Conservation (phyloP, 2,888 invertebrate genomes). For the Plebejus melissa region DNA sequence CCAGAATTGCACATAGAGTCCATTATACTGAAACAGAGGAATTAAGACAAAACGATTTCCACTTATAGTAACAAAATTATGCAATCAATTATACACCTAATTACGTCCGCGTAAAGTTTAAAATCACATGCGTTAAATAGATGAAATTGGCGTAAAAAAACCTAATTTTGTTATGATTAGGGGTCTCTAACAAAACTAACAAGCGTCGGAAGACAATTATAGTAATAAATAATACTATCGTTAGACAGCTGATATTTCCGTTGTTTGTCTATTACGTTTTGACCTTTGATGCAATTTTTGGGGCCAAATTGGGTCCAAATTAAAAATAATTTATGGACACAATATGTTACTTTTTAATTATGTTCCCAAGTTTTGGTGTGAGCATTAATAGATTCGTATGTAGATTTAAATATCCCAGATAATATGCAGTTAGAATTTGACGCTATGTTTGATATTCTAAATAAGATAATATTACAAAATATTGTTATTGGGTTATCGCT, state of each 20-base stretch:
- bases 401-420: background rate
- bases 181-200: slow-evolving; percentile 72
- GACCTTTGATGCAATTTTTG: slow-evolving; percentile 45
- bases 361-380: slow-evolving; percentile 9
- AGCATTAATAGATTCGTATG: background rate
- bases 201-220: slow-evolving; percentile 68
- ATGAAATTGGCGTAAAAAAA: slow-evolving; percentile 71
- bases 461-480: background rate
- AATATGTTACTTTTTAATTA: slow-evolving; percentile 29
- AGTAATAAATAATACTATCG: slow-evolving; percentile 73
- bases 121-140: slow-evolving; percentile 5
- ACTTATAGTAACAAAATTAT: slow-evolving; percentile 39
- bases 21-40: slow-evolving; percentile 39
- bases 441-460: background rate
- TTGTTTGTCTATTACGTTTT: slow-evolving; percentile 64
- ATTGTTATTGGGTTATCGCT: background rate
- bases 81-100: slow-evolving; percentile 24
- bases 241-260: slow-evolving; percentile 61
- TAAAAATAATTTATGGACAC: slow-evolving; percentile 27
- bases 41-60: slow-evolving; percentile 38
- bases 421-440: background rate
- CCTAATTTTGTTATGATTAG: slow-evolving; percentile 75
- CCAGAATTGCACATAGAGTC: slow-evolving; percentile 37
- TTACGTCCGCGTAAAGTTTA: slow-evolving; percentile 9
- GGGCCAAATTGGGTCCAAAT: slow-evolving; percentile 28